Conservation (phyloP, 1,140 invertebrate species). For the Mya arenaria region DNA sequence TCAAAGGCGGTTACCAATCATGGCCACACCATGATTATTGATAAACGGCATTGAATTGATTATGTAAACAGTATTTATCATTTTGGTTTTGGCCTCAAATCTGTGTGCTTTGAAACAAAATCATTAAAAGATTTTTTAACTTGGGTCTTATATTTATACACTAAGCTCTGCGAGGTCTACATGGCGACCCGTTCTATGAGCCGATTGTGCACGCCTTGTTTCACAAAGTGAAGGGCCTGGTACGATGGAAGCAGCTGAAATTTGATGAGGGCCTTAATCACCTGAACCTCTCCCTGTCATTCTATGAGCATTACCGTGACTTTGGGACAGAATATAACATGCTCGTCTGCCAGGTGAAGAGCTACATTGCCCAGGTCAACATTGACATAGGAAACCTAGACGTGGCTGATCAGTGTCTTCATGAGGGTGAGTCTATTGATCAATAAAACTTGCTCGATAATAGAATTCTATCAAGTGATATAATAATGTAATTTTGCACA, state of each 20-base stretch:
- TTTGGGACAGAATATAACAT: background rate
- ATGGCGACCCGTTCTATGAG: background rate
- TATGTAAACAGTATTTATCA: background rate
- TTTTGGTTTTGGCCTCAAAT: too few relatives aligned
- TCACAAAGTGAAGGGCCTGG: constrained; percentile 51
- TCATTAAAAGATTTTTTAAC: too few relatives aligned
- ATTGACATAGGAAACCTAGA: constrained; percentile 5
- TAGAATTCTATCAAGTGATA: too few relatives aligned
- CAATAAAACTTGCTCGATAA: too few relatives aligned
- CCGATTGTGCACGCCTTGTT: constrained; percentile 39
- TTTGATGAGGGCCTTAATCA: constrained; percentile 1
- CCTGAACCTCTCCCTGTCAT: constrained; percentile 16
- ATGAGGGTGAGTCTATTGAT: background rate
- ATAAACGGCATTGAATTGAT: too few relatives aligned
- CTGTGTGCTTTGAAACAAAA: too few relatives aligned
- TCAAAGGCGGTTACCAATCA: too few relatives aligned
- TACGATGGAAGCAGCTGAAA: background rate
- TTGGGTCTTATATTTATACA: background rate
- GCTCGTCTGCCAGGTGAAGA: constrained; percentile 8
- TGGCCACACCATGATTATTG: too few relatives aligned
- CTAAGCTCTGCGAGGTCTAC: constrained; percentile 16
- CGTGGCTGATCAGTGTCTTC: constrained; percentile 2
- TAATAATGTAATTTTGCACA: too few relatives aligned
- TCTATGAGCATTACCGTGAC: background rate
- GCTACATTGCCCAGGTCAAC: constrained; percentile 3